These are phyloP conservation scores for Rhyacophila evoluta DNA, from an alignment of 2,888 invertebrate genomes.

Conservation along the genomic window DNA sequence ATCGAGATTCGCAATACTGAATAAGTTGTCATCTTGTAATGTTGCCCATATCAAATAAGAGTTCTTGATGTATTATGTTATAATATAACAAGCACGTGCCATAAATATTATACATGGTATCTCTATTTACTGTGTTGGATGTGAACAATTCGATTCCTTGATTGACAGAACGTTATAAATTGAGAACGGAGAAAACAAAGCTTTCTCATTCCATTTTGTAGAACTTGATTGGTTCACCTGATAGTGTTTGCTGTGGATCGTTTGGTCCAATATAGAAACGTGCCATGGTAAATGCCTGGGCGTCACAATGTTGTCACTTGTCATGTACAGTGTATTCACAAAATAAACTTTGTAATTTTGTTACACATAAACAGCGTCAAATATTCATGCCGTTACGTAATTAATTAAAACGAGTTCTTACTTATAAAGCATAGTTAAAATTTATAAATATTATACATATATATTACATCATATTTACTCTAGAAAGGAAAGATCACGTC, in stretches of 20 bases:
- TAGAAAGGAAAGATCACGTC: too few species aligned
- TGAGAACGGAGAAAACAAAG: neutral
- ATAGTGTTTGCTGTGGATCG: neutral
- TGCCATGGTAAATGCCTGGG: neutral
- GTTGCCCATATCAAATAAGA: too few species aligned
- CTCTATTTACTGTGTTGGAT: neutral
- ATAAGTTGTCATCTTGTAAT: too few species aligned
- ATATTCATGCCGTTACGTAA: too few species aligned
- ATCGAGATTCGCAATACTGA: too few species aligned
- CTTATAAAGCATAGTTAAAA: too few species aligned
- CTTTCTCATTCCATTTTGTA: neutral
- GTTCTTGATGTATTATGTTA: too few species aligned
- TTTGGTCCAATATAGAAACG: constrained; percentile 5
- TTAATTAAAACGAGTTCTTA: too few species aligned
- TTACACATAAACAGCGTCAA: too few species aligned
- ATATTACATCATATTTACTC: too few species aligned
- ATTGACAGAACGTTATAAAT: neutral
- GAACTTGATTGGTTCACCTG: neutral
- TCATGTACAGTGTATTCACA: neutral
- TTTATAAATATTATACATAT: too few species aligned
- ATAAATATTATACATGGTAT: neutral
- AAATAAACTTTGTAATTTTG: too few species aligned
- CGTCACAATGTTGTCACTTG: neutral
- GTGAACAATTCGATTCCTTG: neutral
- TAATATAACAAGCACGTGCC: neutral